These are phyloP conservation scores for Lampris megalopsis DNA, from an alignment of 2,113 vertebrate genomes.

Conservation along the genomic window DNA sequence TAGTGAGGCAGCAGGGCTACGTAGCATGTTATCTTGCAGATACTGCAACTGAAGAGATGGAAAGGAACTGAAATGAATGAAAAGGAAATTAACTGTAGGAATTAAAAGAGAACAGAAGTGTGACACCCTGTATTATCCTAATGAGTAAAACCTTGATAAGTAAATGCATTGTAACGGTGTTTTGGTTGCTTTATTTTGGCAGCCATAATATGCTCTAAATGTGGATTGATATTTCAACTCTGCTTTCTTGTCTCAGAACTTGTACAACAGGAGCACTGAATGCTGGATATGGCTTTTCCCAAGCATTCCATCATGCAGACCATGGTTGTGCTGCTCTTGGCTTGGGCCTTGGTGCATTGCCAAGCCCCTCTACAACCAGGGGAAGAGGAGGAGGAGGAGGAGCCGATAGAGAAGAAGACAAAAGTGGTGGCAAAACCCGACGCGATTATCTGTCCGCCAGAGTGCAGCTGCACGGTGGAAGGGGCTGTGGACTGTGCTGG, in stretches of 20 bases:
- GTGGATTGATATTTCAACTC: too few species aligned
- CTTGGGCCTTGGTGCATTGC: constrained; percentile 70
- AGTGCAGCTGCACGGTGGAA: constrained; percentile 90
- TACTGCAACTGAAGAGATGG: too few species aligned
- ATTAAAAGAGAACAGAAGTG: too few species aligned
- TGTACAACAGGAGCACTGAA: constrained; percentile 48
- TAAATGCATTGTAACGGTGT: too few species aligned
- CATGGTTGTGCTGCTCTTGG: constrained; percentile 76
- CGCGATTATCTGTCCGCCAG: constrained; percentile 81
- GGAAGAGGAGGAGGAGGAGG: constrained; percentile 68
- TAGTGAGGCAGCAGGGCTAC: too few species aligned
- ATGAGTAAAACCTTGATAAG: too few species aligned
- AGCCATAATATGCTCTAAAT: too few species aligned
- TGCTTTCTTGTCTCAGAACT: not conserved
- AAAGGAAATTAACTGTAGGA: too few species aligned
- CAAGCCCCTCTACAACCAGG: constrained; percentile 59
- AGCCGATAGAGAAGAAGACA: constrained; percentile 31
- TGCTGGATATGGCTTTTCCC: constrained; percentile 60
- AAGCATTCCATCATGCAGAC: constrained; percentile 67
- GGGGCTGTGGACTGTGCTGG: constrained; percentile 93
- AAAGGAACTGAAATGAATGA: too few species aligned
- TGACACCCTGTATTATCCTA: too few species aligned
- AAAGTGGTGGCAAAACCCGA: constrained; percentile 1
- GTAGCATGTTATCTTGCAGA: too few species aligned
- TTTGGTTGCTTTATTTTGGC: too few species aligned